Evolutionary conservation across 2,888 invertebrate genomes (phyloP).

Genomic region (Drosophila helvetica): DNA sequence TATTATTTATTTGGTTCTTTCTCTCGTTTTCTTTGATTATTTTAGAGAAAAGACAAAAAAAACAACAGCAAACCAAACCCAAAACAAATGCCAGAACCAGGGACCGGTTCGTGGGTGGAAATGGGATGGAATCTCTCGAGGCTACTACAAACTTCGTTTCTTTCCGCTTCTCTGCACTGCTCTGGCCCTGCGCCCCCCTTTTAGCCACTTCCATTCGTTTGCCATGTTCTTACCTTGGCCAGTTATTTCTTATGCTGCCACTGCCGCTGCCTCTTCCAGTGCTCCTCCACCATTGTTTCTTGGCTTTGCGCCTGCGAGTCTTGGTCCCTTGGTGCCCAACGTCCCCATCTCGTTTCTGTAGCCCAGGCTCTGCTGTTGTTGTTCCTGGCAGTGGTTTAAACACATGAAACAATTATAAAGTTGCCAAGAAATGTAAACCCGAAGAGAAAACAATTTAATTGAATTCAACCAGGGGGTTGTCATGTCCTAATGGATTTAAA

Average conservation of each 20-base stretch:
- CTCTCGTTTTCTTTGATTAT: slow-evolving; percentile 71
- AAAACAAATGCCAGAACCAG: slow-evolving; percentile 41
- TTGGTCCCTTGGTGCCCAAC: slow-evolving; percentile 36
- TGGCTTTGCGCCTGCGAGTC: slow-evolving; percentile 68
- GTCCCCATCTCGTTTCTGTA: slow-evolving; percentile 24
- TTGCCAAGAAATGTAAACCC: slow-evolving; percentile 77
- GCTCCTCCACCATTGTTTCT: slow-evolving; percentile 25
- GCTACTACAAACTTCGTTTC: slow-evolving; percentile 72
- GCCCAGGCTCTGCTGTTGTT: slow-evolving; percentile 37
- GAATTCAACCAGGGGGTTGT: slow-evolving; percentile 79
- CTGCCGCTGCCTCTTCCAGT: too few species aligned
- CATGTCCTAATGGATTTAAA: slow-evolving; percentile 79
- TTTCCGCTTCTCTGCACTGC: slow-evolving; percentile 30
- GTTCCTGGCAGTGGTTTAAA: slow-evolving; percentile 70
- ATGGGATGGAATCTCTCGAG: slow-evolving; percentile 64
- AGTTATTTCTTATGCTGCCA: slow-evolving; percentile 74
- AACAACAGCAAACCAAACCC: slow-evolving; percentile 48
- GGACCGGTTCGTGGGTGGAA: slow-evolving; percentile 5
- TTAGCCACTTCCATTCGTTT: neutral
- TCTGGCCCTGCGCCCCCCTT: neutral
- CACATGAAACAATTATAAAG: slow-evolving; percentile 79
- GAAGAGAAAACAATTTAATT: slow-evolving; percentile 79
- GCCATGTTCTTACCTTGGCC: slow-evolving; percentile 55
- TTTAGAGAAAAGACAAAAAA: slow-evolving; percentile 55
- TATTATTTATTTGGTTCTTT: slow-evolving; percentile 51